Evolutionary conservation across 1,140 invertebrate species (phyloP), one percentile per base, ranked within the genome.

Genomic region (Apocrypta bakeri): DNA sequence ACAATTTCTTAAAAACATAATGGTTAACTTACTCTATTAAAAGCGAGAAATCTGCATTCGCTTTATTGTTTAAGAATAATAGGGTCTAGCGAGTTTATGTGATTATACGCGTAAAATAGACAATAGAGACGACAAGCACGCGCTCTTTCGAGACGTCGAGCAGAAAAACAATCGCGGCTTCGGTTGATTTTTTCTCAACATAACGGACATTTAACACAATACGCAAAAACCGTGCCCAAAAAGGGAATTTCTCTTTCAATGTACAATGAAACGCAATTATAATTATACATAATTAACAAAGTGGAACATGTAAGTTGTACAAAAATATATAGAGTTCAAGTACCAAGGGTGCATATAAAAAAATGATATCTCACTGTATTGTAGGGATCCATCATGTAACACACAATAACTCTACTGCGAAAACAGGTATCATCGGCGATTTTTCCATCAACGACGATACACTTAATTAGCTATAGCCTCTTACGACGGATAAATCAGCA

Each of bases 401-500:
- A n/a, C 9, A 8, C 11, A 9, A 64, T n/a, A 64, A 25, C 11
- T 64, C 61, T 48, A n/a, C 61, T n/a, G 61, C 61, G 61, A 9
- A 11, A 64, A 25, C 61, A 24, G n/a, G 61, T 25, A 25, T 64
- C 61, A 64, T 64, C 61, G 21, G 61, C 11, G 31, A 73, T 73
- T 73, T 73, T 73, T 73, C 71, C 33, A 3, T 0, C 3, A 40
- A 72, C n/a, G n/a, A 21, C 12, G 61, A 3, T 31, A 42, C 73
- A 75, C 73, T 75, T 75, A 75, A 75, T 75, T 75, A 75, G 73
- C 73, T 12, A 25, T 1, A 11, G 2, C 21, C 31, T 29, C 29
- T 31, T 17, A n/a, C 71, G n/a, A 11, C 25, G 27, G 72, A 74
- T 74, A 74, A 74, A 74, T 21, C 61, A 29, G 21, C 33, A 1